Percentiles rank a stretch among this genome's conserved stretches.
These are phyloP conservation scores for Lepetodrilus schrolli DNA, from an alignment of 2,888 invertebrate genomes.

Conservation along the genomic window DNA sequence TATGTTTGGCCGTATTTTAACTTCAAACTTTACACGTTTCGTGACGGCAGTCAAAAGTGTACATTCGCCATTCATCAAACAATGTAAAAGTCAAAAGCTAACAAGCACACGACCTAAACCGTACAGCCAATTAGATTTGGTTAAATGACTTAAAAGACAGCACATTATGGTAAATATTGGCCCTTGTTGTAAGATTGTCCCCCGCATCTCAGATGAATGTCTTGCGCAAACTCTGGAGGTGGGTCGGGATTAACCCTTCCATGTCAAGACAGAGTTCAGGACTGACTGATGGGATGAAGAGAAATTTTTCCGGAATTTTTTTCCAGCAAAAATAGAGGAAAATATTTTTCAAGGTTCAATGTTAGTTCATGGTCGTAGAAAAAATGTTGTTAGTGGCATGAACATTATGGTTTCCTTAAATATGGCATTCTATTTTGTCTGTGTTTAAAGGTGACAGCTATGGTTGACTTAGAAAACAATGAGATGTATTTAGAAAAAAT, in stretches of 20 bases:
- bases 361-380: not conserved
- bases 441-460: too few relatives aligned
- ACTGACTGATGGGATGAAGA: too few relatives aligned
- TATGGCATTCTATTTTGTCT: too few relatives aligned
- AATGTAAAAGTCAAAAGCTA: not conserved
- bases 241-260: not conserved
- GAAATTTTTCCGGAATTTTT: not conserved
- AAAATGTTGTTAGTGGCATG: not conserved
- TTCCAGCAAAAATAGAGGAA: not conserved
- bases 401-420: too few relatives aligned
- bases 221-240: not conserved
- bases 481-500: too few relatives aligned
- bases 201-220: constrained; percentile 12
- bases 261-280: not conserved
- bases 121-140: constrained; percentile 22
- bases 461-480: too few relatives aligned
- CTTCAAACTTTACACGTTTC: constrained; percentile 18
- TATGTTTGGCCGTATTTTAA: not conserved
- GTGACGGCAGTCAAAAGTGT: not conserved
- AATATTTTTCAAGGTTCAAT: constrained; percentile 8
- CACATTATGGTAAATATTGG: constrained; percentile 6
- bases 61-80: not conserved
- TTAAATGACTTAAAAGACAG: constrained; percentile 17
- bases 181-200: not conserved
- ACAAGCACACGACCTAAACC: constrained; percentile 25